Evolutionary conservation across 2,797 vertebrate genomes (phyloP).

Genomic region (Mormyrops attenuatus): DNA sequence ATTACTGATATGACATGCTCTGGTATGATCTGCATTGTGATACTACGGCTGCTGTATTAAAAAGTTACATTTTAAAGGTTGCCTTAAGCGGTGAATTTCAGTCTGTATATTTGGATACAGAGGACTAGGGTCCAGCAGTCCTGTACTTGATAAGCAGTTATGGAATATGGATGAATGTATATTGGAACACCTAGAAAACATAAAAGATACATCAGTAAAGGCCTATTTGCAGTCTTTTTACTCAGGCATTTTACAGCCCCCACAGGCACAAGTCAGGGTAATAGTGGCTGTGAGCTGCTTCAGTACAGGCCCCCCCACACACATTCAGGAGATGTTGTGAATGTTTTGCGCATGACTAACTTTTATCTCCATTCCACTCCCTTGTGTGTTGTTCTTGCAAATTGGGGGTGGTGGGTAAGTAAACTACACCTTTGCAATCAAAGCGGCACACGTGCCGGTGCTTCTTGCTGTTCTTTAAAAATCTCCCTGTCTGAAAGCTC

Average conservation of each 20-base stretch:
- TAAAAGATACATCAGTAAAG: not conserved
- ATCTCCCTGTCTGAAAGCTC: not conserved
- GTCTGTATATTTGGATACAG: not conserved
- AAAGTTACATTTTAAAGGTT: not conserved
- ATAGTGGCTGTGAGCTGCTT: not conserved
- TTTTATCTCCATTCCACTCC: constrained; percentile 5
- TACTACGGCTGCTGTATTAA: not conserved
- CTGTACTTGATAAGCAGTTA: not conserved
- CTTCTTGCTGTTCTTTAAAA: not conserved
- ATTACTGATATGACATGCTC: not conserved
- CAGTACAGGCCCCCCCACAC: constrained; percentile 20
- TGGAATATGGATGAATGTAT: not conserved
- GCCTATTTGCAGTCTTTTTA: not conserved
- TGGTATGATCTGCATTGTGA: not conserved
- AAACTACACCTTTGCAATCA: not conserved
- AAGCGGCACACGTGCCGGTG: not conserved
- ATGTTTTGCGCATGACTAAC: constrained; percentile 17
- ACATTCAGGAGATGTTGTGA: constrained; percentile 27
- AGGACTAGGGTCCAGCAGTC: not conserved
- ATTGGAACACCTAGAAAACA: not conserved
- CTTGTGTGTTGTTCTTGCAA: constrained; percentile 17
- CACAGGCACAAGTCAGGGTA: not conserved
- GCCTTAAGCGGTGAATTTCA: not conserved
- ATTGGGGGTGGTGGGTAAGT: constrained; percentile 6
- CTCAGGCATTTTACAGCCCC: not conserved